phyloP scores from a whole-genome alignment of 2,888 invertebrate genomes.

The Frankliniella intonsa region DNA sequence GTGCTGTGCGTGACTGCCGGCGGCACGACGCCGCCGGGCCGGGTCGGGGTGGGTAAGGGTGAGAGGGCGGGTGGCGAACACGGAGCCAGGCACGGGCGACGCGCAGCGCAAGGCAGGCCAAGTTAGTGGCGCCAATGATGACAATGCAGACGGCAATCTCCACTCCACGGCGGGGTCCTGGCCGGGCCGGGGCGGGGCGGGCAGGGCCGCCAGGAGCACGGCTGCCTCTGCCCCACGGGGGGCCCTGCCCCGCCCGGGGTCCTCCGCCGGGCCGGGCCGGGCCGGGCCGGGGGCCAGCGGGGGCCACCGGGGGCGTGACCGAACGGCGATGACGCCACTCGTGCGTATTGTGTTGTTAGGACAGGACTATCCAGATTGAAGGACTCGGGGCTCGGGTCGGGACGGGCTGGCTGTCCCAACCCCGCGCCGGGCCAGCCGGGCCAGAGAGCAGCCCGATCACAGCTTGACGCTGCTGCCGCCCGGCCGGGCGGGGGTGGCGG shows the following conservation, averaged over 20 bases:
- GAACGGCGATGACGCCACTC: neutral
- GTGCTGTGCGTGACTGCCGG: neutral
- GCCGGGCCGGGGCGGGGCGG: neutral
- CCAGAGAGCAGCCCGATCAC: too few relatives aligned
- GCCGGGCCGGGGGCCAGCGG: neutral
- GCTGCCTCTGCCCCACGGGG: neutral
- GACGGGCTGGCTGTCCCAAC: too few relatives aligned
- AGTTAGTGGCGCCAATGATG: constrained; percentile 24
- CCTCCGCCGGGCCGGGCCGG: neutral
- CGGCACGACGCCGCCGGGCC: neutral
- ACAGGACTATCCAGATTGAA: neutral
- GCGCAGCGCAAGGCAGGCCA: neutral
- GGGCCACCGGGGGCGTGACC: neutral
- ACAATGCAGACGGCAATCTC: constrained; percentile 7
- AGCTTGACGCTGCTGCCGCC: too few relatives aligned
- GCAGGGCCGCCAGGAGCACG: too few relatives aligned
- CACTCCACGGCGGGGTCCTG: neutral
- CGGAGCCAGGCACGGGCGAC: neutral
- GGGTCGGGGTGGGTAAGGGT: neutral
- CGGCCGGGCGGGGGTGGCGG: too few relatives aligned
- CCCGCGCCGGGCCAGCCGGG: too few relatives aligned
- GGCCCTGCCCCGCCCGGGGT: neutral
- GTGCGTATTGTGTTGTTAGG: constrained; percentile 17
- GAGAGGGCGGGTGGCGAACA: neutral
- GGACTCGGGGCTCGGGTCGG: too few relatives aligned